phyloP scores from a whole-genome alignment of 2,888 invertebrate species.

The Prionchulus punctatus region DNA sequence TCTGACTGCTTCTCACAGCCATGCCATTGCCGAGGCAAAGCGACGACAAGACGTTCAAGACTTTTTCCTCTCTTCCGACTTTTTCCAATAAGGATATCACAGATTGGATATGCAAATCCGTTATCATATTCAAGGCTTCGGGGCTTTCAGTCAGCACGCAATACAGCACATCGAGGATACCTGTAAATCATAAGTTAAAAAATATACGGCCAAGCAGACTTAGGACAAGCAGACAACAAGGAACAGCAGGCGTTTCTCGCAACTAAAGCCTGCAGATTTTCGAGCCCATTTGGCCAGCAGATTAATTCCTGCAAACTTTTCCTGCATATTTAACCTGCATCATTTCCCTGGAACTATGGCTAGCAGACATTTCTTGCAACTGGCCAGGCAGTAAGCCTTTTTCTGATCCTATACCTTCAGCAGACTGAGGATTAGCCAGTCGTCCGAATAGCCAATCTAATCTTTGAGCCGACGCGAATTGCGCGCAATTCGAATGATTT shows the following conservation, averaged over 20 bases:
- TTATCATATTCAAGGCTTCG: slow-evolving; percentile 99
- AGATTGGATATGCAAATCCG: slow-evolving; percentile 89
- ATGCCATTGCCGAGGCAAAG: slow-evolving; percentile 98
- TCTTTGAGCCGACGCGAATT: slow-evolving; percentile 94
- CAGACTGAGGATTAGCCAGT: slow-evolving; percentile 88
- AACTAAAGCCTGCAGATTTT: too few species aligned
- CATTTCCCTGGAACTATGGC: too few species aligned
- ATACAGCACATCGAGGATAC: slow-evolving; percentile 95
- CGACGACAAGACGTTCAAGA: slow-evolving; percentile 87
- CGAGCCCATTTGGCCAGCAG: too few species aligned
- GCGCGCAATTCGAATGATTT: slow-evolving; percentile 98
- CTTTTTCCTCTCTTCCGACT: slow-evolving; percentile 91
- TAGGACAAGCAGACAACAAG: too few species aligned
- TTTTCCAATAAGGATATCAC: slow-evolving; percentile 95
- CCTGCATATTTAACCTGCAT: too few species aligned
- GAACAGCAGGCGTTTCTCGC: too few species aligned
- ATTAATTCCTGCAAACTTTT: too few species aligned
- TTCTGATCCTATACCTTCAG: slow-evolving; percentile 62
- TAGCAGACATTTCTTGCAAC: neutral
- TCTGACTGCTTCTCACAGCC: slow-evolving; percentile 92
- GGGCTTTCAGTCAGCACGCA: slow-evolving; percentile 98
- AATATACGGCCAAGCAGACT: too few species aligned
- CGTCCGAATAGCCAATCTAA: slow-evolving; percentile 96
- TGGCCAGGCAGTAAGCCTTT: neutral
- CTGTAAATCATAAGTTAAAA: too few species aligned